A percentile compares a stretch with the other conserved stretches of the same genome.
Conservation (phyloP, 2,797 vertebrate species). For the Picus viridis region DNA sequence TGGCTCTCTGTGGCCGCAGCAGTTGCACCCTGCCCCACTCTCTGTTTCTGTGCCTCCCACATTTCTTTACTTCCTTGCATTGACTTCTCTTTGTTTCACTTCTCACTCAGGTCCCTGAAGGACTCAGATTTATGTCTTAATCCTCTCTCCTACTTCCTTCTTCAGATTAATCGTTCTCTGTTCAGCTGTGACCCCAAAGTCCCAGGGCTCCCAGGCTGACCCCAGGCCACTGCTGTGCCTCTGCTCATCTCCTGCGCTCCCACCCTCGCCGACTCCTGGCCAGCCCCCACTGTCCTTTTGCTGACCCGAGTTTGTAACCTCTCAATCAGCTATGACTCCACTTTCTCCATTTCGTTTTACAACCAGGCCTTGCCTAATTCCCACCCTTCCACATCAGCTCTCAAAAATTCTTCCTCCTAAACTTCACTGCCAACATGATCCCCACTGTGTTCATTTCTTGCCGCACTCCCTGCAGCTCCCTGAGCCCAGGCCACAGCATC, state of each 20-base stretch:
- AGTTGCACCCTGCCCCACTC: not conserved
- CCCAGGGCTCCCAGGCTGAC: not conserved
- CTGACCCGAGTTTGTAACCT: slow-evolving; percentile 15
- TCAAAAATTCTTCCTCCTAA: slow-evolving; percentile 5
- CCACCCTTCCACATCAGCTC: slow-evolving; percentile 11
- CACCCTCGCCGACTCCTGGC: accelerated
- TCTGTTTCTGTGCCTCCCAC: not conserved
- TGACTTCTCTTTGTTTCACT: slow-evolving; percentile 22
- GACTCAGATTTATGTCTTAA: slow-evolving; percentile 8
- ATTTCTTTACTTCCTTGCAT: slow-evolving; percentile 9
- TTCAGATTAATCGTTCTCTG: not conserved
- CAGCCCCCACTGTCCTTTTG: not conserved
- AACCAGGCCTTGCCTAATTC: slow-evolving; percentile 2
- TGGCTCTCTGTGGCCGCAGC: not conserved
- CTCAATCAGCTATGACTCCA: not conserved
- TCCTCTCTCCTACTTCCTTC: slow-evolving; percentile 9
- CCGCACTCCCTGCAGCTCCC: not conserved
- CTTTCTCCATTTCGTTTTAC: not conserved
- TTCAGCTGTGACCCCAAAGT: not conserved
- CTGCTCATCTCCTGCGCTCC: not conserved
- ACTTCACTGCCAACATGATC: not conserved
- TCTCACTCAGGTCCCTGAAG: not conserved
- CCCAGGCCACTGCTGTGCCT: not conserved
- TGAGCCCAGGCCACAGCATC: not conserved
- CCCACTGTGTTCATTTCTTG: accelerated